Percentiles rank a stretch among this genome's conserved stretches.
Evolutionary conservation across 1,140 invertebrate genomes (phyloP).

Genomic region (Drosophila azteca): DNA sequence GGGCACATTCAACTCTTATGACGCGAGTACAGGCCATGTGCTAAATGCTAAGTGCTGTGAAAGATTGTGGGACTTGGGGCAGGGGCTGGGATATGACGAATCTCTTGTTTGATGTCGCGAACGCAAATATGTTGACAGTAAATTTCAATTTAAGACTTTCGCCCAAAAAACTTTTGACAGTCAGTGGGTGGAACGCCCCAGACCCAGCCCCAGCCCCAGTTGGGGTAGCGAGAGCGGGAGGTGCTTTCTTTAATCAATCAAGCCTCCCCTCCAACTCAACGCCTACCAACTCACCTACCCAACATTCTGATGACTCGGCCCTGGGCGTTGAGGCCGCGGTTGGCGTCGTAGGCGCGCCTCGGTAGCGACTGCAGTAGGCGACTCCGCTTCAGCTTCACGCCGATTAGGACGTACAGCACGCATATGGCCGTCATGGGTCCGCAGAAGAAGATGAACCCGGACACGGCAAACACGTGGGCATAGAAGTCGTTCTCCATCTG

Average conservation of each 20-base stretch:
- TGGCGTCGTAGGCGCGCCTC: conserved; percentile 59
- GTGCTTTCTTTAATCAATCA: conserved; percentile 67
- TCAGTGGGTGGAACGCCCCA: neutral
- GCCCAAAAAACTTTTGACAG: conserved; percentile 40
- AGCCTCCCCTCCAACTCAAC: conserved; percentile 32
- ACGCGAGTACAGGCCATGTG: conserved; percentile 15
- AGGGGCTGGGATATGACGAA: conserved; percentile 15
- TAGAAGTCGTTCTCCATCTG: conserved; percentile 86
- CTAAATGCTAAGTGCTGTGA: conserved; percentile 15
- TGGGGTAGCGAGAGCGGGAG: neutral
- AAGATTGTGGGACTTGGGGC: neutral
- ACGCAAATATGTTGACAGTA: conserved; percentile 60
- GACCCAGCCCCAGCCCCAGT: too few relatives aligned
- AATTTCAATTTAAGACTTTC: conserved; percentile 64
- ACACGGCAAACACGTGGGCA: conserved; percentile 91
- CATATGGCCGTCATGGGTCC: conserved; percentile 93
- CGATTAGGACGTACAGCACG: conserved; percentile 92
- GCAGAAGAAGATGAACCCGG: conserved; percentile 93
- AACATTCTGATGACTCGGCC: conserved; percentile 88
- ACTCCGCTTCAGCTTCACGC: conserved; percentile 87
- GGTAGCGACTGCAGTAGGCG: conserved; percentile 68
- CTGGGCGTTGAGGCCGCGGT: conserved; percentile 83
- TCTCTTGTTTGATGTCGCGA: conserved; percentile 50
- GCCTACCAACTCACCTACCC: conserved; percentile 84
- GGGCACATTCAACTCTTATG: conserved; percentile 11